These are phyloP conservation scores for Coelopa pilipes DNA, from an alignment of 2,888 invertebrate species.

Conservation along the genomic window DNA sequence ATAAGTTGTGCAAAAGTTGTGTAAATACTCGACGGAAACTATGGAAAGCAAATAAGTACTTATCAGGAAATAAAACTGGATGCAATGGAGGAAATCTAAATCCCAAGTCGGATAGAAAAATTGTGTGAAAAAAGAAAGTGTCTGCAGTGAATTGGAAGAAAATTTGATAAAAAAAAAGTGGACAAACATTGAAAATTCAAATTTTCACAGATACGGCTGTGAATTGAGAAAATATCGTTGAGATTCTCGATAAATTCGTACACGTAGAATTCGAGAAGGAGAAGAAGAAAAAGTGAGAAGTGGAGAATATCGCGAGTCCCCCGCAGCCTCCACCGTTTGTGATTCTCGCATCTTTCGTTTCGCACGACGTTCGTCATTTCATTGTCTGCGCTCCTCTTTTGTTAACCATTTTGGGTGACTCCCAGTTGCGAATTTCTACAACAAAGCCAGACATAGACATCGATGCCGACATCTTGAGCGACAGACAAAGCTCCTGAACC, in stretches of 20 bases:
- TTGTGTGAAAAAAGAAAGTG: conserved; percentile 29
- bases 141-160: conserved; percentile 9
- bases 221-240: too few relatives aligned
- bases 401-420: conserved; percentile 37
- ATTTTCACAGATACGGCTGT: too few relatives aligned
- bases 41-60: neutral
- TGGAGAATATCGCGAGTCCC: neutral
- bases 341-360: conserved; percentile 9
- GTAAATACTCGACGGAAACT: neutral
- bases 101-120: neutral
- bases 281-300: neutral
- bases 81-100: neutral
- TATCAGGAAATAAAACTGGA: neutral
- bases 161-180: conserved; percentile 6
- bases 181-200: neutral
- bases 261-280: too few relatives aligned
- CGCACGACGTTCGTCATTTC: conserved; percentile 25
- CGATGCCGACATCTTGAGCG: too few relatives aligned
- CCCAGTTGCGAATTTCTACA: conserved; percentile 30
- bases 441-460: conserved; percentile 9
- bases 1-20: neutral
- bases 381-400: conserved; percentile 17
- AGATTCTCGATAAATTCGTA: too few relatives aligned
- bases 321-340: neutral
- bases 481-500: neutral